A percentile compares a stretch with the other conserved stretches of the same genome.
Conservation (phyloP, 1,140 invertebrate species). For the Eueides isabella region DNA sequence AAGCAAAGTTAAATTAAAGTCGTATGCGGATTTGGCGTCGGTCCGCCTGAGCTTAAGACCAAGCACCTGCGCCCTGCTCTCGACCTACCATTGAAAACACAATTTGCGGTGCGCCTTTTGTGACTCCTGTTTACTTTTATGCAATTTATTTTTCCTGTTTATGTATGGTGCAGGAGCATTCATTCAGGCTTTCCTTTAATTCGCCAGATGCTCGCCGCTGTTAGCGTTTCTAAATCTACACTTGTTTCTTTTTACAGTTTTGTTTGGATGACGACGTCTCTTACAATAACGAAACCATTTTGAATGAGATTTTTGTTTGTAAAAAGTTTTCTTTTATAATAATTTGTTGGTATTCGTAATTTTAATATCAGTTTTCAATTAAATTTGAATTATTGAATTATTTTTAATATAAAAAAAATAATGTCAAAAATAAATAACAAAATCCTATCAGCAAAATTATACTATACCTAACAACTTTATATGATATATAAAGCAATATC, state of each 20-base stretch:
- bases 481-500: too few relatives aligned
- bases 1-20: slow-evolving; percentile 80
- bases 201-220: slow-evolving; percentile 42
- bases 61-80: slow-evolving; percentile 66
- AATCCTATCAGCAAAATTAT: too few relatives aligned
- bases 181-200: slow-evolving; percentile 52
- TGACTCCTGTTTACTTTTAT: slow-evolving; percentile 70
- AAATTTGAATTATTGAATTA: too few relatives aligned
- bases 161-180: slow-evolving; percentile 45
- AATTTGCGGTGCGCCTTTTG: slow-evolving; percentile 69
- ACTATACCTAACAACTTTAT: too few relatives aligned
- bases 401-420: too few relatives aligned
- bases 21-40: slow-evolving; percentile 70
- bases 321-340: slow-evolving; percentile 7
- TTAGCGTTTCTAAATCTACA: slow-evolving; percentile 15
- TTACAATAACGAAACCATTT: not conserved
- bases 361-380: not conserved
- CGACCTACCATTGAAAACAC: slow-evolving; percentile 65
- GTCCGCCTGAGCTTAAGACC: slow-evolving; percentile 63
- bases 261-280: slow-evolving; percentile 7
- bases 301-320: not conserved
- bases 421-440: too few relatives aligned
- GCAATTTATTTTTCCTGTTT: slow-evolving; percentile 64
- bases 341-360: not conserved
- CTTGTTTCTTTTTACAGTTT: slow-evolving; percentile 4